phyloP scores from a whole-genome alignment of 2,888 invertebrate species.

The Cepaea hortensis region DNA sequence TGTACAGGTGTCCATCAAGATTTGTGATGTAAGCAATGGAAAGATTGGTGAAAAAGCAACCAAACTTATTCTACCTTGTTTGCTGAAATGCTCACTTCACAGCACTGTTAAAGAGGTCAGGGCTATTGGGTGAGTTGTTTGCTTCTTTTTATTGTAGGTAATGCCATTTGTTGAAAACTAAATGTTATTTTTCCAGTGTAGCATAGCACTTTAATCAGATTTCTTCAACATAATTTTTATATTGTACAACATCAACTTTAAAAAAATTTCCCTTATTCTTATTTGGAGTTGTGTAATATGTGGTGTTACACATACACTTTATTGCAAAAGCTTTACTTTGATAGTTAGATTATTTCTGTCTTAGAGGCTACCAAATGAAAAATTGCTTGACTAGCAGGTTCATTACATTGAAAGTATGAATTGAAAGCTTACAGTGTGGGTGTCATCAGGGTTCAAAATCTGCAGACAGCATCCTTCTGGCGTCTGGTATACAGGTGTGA shows the following conservation, averaged over 20 bases:
- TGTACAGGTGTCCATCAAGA: conserved; percentile 72
- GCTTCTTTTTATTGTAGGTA: neutral
- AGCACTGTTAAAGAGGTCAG: conserved; percentile 88
- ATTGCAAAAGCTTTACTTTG: neutral
- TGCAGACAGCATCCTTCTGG: too few relatives aligned
- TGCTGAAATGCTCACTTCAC: conserved; percentile 87
- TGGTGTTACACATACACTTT: too few relatives aligned
- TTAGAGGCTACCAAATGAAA: neutral
- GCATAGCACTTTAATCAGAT: too few relatives aligned
- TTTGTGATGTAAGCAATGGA: conserved; percentile 75
- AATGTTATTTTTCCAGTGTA: too few relatives aligned
- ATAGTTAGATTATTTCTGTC: neutral
- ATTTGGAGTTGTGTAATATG: too few relatives aligned
- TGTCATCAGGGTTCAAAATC: too few relatives aligned
- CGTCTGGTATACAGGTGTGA: too few relatives aligned
- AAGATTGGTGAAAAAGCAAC: conserved; percentile 72
- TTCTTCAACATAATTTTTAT: too few relatives aligned
- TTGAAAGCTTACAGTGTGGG: too few relatives aligned
- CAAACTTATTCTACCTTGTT: conserved; percentile 83
- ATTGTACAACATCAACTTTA: too few relatives aligned
- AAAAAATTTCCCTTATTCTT: too few relatives aligned
- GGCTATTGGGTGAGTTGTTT: conserved; percentile 81
- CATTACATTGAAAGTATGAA: neutral
- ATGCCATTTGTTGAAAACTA: too few relatives aligned
- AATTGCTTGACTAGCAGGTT: neutral